Evolutionary conservation across 2,797 vertebrate species (phyloP), one percentile per base, ranked within the genome.

Genomic region (Megaceryle alcyon): DNA sequence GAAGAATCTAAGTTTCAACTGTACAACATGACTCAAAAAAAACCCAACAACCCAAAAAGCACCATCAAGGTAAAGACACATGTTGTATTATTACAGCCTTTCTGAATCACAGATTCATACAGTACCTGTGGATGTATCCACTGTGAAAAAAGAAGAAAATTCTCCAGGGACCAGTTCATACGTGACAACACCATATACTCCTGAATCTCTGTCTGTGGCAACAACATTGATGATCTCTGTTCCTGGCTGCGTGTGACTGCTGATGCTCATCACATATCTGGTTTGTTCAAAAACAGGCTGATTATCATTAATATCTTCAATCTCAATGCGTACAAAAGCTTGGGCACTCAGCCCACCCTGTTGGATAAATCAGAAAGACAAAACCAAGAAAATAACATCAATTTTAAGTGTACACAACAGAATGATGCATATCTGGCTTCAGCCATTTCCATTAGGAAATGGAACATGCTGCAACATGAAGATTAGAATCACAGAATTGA

Each of bases 241-340:
- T 93, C 99, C 99, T 2, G 98, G 98, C 59, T 98, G 98, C 0
- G 98, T 96, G 60, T 98, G 98, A 95, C 97, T 97, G 94, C 99
- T 99, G 96, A 99, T 97, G 97, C 98, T 99, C 3, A 98, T 97
- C 79, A 97, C 61, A 39, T 99, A 99, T 39, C 92, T 66, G 7
- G 97, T 96, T 6, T 99, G 98, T 65, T 98, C 98, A 97, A 99
- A 99, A 91, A 98, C 97, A 1, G 99, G 99, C 41, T 94, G 93
- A 41, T 99, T 99, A 72, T 99, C 99, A 5, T 99, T 99, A 82
- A 99, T 91, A 69, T 99, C 99, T 83, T 99, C 98, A 82, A 99
- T 97, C 72, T 99, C 98, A 0, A 99, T 98, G 81, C 98, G 99
- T 82, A 99, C 98, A 86, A 99, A 99, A 54, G 99, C 98, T 80